A percentile compares a stretch with the other conserved stretches of the same genome.
phyloP scores from a whole-genome alignment of 2,888 invertebrate species.

The Monochamus alternatus region DNA sequence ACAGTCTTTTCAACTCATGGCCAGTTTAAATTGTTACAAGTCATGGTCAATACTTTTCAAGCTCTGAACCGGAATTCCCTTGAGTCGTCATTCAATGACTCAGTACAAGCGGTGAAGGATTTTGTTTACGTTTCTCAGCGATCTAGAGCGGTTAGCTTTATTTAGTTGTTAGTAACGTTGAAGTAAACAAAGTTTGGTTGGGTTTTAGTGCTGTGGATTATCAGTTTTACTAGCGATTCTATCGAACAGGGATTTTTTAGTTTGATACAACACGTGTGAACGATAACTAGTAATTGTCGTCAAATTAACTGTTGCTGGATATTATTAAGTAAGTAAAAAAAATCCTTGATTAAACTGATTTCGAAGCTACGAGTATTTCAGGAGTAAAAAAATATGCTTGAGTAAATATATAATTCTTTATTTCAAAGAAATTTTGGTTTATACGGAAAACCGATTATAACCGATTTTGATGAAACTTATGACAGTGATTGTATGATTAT shows the following conservation, averaged over 20 bases:
- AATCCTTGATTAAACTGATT: too few relatives aligned
- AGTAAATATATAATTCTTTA: too few relatives aligned
- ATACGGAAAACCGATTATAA: too few relatives aligned
- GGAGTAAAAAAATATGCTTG: too few relatives aligned
- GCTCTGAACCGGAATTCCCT: conserved; percentile 49
- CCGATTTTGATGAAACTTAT: too few relatives aligned
- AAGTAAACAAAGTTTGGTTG: too few relatives aligned
- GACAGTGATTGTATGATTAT: too few relatives aligned
- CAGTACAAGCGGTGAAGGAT: conserved; percentile 39
- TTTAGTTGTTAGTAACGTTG: not conserved
- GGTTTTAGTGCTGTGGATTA: not conserved
- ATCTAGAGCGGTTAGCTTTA: conserved; percentile 13
- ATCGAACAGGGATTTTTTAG: not conserved
- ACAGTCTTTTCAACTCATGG: conserved; percentile 14
- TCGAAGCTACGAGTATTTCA: too few relatives aligned
- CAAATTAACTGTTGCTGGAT: too few relatives aligned
- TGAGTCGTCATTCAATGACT: conserved; percentile 46
- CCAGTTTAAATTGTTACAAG: conserved; percentile 29
- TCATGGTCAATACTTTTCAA: conserved; percentile 41
- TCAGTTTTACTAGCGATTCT: not conserved
- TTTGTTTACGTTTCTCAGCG: conserved; percentile 21
- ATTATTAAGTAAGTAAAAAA: not conserved
- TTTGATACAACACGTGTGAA: not conserved
- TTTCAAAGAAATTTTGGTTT: too few relatives aligned
- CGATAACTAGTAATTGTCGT: too few relatives aligned